phyloP scores from a whole-genome alignment of 2,113 vertebrate genomes.

The Lepus timidus region DNA sequence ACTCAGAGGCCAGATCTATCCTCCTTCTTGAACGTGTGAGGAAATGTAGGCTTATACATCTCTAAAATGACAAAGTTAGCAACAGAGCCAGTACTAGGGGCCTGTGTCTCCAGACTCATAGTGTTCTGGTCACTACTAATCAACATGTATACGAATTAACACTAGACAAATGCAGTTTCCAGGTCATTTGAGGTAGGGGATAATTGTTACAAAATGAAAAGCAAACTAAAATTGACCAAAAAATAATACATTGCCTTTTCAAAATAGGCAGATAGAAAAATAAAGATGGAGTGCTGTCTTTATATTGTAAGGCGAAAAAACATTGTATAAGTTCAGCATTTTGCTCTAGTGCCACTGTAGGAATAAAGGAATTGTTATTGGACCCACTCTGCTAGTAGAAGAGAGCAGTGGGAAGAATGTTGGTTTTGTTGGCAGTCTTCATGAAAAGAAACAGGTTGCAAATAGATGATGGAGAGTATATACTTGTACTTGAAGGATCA shows the following conservation, averaged over 20 bases:
- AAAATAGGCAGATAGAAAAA: slow-evolving; percentile 13
- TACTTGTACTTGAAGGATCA: slow-evolving; percentile 3
- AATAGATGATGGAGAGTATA: not conserved
- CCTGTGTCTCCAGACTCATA: slow-evolving; percentile 2
- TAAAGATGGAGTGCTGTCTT: not conserved
- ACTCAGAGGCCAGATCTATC: not conserved
- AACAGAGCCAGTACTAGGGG: not conserved
- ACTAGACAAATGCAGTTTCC: slow-evolving; percentile 51
- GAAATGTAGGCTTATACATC: slow-evolving; percentile 1
- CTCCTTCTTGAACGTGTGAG: slow-evolving; percentile 46
- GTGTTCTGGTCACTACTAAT: slow-evolving; percentile 27
- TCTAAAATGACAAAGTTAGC: slow-evolving; percentile 22
- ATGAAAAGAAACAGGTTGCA: slow-evolving; percentile 36
- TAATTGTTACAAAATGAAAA: slow-evolving; percentile 48
- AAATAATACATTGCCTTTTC: slow-evolving; percentile 25
- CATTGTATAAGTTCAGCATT: slow-evolving; percentile 45
- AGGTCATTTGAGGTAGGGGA: slow-evolving; percentile 35
- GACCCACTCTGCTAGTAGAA: slow-evolving; percentile 32
- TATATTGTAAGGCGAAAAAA: slow-evolving; percentile 35
- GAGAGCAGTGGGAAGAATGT: slow-evolving; percentile 19
- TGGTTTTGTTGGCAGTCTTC: slow-evolving; percentile 55
- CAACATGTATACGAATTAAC: slow-evolving; percentile 1
- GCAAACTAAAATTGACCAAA: slow-evolving; percentile 24
- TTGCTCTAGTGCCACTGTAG: slow-evolving; percentile 26
- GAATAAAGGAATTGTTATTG: slow-evolving; percentile 3